Evolutionary conservation across 2,888 invertebrate species (phyloP).

Genomic region (Apoda limacodes): DNA sequence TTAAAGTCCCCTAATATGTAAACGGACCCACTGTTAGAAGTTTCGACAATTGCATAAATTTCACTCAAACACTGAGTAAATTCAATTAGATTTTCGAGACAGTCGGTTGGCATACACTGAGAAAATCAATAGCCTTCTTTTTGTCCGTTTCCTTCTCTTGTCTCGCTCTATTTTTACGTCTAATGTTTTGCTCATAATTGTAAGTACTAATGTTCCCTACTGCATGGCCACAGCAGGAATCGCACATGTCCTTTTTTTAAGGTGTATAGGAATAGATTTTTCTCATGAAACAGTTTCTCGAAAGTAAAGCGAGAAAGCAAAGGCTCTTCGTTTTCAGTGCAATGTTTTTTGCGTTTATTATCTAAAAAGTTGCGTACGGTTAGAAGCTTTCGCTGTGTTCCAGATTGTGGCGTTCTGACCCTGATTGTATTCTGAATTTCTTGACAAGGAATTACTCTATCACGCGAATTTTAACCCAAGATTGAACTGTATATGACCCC

Average conservation of each 20-base stretch:
- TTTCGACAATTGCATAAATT: no score
- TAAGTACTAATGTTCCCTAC: slow-evolving; percentile 16
- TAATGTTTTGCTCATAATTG: slow-evolving; percentile 10
- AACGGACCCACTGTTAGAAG: no score
- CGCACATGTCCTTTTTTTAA: slow-evolving; percentile 23
- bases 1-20: no score
- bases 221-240: slow-evolving; percentile 14
- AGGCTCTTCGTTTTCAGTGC: slow-evolving; percentile 15
- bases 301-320: slow-evolving; percentile 19
- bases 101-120: no score
- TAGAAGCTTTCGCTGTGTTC: slow-evolving; percentile 9
- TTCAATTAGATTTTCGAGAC: no score
- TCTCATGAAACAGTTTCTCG: slow-evolving; percentile 20
- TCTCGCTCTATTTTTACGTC: slow-evolving; percentile 18
- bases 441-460: slow-evolving; percentile 10
- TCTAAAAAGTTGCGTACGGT: slow-evolving; percentile 12
- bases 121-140: slow-evolving; percentile 14
- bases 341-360: slow-evolving; percentile 18
- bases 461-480: slow-evolving; percentile 16
- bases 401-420: slow-evolving; percentile 5
- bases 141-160: slow-evolving; percentile 20
- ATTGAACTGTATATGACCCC: slow-evolving; percentile 16
- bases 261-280: slow-evolving; percentile 20
- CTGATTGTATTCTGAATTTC: slow-evolving; percentile 10
- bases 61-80: no score